Conservation (phyloP, 2,888 invertebrate species). For the Thereva nobilitata region DNA sequence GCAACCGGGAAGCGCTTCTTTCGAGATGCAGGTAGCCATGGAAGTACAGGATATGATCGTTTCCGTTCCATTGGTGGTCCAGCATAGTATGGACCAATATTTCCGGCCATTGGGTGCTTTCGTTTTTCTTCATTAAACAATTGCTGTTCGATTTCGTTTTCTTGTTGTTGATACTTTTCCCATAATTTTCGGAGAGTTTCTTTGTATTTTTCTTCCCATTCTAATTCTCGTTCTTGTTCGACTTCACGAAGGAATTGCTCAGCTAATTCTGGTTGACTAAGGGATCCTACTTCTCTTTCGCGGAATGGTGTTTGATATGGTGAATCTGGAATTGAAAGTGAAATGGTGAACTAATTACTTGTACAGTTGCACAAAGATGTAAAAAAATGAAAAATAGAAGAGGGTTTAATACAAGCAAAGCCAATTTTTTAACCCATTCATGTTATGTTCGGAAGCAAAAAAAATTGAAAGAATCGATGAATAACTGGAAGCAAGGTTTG, state of each 20-base stretch:
- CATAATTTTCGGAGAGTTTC: conserved; percentile 54
- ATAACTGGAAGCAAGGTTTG: too few species aligned
- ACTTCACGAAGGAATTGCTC: conserved; percentile 57
- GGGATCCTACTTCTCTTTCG: conserved; percentile 50
- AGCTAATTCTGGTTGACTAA: conserved; percentile 51
- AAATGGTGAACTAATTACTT: too few species aligned
- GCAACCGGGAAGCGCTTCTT: conserved; percentile 69
- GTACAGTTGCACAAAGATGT: too few species aligned
- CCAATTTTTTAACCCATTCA: too few species aligned
- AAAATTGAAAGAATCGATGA: too few species aligned
- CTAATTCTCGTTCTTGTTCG: conserved; percentile 54
- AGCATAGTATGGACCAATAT: conserved; percentile 39
- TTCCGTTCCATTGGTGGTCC: conserved; percentile 53
- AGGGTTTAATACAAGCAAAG: too few species aligned
- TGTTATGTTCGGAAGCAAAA: too few species aligned
- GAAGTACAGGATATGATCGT: conserved; percentile 55
- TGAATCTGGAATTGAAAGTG: conserved; percentile 41
- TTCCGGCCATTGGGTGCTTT: conserved; percentile 18
- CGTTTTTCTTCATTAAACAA: conserved; percentile 52
- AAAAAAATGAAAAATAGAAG: too few species aligned
- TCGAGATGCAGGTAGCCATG: conserved; percentile 57
- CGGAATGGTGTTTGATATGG: conserved; percentile 51
- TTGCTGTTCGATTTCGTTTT: conserved; percentile 52
- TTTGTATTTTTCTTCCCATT: conserved; percentile 54
- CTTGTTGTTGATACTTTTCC: conserved; percentile 56